Evolutionary conservation across 2,888 invertebrate species (phyloP).

Genomic region (Mesorhabditis sp.): DNA sequence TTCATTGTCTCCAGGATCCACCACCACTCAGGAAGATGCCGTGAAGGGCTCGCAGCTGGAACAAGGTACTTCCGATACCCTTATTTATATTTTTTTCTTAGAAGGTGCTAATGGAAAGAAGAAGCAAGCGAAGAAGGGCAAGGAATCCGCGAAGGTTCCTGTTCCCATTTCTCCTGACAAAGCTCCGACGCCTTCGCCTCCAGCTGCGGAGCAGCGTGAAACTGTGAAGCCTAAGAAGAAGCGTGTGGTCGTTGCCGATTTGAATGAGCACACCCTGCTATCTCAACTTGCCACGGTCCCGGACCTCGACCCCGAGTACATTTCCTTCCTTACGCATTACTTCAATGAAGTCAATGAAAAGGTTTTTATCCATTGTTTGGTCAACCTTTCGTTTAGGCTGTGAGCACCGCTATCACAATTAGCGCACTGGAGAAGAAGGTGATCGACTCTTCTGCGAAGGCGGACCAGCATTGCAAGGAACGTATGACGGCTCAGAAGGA

Average conservation of each 20-base stretch:
- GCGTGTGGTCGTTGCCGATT: not conserved
- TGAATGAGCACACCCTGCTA: not conserved
- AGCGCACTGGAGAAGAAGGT: not conserved
- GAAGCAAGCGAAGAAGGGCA: not conserved
- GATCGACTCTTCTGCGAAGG: not conserved
- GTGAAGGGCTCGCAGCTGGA: too few species aligned
- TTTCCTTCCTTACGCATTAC: not conserved
- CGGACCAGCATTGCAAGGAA: not conserved
- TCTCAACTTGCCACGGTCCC: not conserved
- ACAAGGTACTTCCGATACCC: too few species aligned
- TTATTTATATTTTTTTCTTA: too few species aligned
- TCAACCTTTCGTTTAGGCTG: not conserved
- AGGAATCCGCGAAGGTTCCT: not conserved
- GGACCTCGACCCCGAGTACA: not conserved
- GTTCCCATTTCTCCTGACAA: not conserved
- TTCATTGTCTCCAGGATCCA: too few species aligned
- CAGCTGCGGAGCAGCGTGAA: not conserved
- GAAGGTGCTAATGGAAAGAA: not conserved
- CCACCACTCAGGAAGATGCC: too few species aligned
- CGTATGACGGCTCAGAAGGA: not conserved
- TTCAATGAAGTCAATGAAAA: slow-evolving; percentile 2
- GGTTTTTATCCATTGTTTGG: not conserved
- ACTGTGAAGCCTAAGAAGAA: not conserved
- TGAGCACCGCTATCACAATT: not conserved
- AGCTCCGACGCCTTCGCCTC: not conserved